Evolutionary conservation across 2,797 vertebrate species (phyloP).

Genomic region (Oreochromis mossambicus): DNA sequence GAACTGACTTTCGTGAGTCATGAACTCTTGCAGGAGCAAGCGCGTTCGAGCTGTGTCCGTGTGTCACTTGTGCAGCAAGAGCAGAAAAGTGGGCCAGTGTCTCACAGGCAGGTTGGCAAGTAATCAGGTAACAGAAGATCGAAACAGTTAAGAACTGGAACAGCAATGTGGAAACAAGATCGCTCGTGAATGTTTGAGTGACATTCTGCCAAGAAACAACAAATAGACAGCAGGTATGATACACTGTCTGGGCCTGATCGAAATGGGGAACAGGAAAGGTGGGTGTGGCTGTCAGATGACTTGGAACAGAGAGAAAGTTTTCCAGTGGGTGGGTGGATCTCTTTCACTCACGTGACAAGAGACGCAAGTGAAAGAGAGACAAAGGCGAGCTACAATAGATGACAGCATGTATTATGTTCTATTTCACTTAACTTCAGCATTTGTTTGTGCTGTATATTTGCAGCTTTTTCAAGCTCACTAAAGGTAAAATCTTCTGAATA

Average conservation of each 20-base stretch:
- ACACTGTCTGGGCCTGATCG: neutral
- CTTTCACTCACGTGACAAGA: neutral
- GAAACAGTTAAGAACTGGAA: neutral
- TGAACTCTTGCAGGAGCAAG: neutral
- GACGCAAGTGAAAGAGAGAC: neutral
- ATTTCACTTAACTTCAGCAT: neutral
- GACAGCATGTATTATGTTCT: neutral
- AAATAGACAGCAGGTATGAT: neutral
- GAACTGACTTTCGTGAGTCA: neutral
- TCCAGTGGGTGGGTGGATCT: neutral
- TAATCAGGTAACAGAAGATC: neutral
- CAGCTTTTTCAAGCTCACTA: neutral
- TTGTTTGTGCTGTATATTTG: neutral
- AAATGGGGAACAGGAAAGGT: neutral
- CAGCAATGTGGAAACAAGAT: neutral
- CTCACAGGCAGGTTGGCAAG: neutral
- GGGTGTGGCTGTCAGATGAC: neutral
- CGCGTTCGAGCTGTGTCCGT: neutral
- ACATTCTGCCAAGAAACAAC: neutral
- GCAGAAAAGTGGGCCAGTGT: neutral
- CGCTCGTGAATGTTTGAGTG: neutral
- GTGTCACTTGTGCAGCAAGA: neutral
- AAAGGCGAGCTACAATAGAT: neutral
- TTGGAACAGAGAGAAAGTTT: neutral
- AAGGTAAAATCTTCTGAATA: neutral